Base-by-base conservation (phyloP, 2,888 invertebrate genomes). In the Nemapogon koenigi region DNA sequence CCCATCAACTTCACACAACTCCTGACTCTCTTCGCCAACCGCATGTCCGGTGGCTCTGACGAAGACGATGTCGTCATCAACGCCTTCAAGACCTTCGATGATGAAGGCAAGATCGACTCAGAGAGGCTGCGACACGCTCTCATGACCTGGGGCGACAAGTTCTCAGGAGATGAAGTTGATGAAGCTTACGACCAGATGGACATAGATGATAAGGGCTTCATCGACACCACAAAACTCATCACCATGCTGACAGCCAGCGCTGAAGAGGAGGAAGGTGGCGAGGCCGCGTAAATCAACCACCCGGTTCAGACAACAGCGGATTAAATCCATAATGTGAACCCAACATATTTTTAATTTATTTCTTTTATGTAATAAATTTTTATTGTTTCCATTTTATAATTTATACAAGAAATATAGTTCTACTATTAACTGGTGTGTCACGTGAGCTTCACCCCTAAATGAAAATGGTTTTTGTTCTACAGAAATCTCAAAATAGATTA, bases 1-100 rank as follows among this genome's bases (percentile, higher is more conserved):
- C 94, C 94, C 67, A 89, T 95, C 81, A 95, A 94, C 84, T 95
- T 95, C 86, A 95, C 95, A 57, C 94, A 94, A 81, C 84, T 94
- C 69, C 83, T 95, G 64, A 91, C 90, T 62, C 85, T 95, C 58
- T 95, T 95, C 83, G 94, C 93, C 64, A 87, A 84, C 79, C 89
- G 94, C 67, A 94, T 94, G 91, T 89, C 92, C 61, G 90, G 91
- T 57, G 91, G 91, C 52, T 89, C 90, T 64, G 95, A 95, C 72
- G 94, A 94, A 53, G 95, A 96, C 63, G 93, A 91, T 50, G 91
- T 92, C 59, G 92, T 95, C 71, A 87, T 91, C 73, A 89, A 87
- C 68, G 94, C 94, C 69, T 95, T 95, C 87, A 90, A 88, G 80
- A 88, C 91, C 69, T 95, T 94, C 83, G 94, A 95, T 72, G 87